Base-by-base conservation (phyloP, 1,140 invertebrate species). In the Drosophila nebulosa region DNA sequence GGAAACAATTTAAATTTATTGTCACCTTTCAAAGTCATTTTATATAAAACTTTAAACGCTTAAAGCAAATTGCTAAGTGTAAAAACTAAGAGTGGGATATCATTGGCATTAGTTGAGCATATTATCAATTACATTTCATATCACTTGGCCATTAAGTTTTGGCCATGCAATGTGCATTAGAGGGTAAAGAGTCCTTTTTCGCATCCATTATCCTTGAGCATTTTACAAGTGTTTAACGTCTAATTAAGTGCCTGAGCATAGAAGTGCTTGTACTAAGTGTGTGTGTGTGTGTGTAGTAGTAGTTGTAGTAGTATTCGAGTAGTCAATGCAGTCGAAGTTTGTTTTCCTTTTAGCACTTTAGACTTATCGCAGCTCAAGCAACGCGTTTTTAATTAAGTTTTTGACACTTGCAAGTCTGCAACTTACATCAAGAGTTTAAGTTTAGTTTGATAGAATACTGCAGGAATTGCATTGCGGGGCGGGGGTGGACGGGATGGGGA, bases 191-290 rank as follows among this genome's bases (percentile, higher is more conserved):
- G 61, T 46, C 53, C 66, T 60, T 61, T 63, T 62, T 75, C 78
- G 70, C 62, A 78, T 75, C 81, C 81, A 86, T 86, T 86, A 86
- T 86, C 81, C 83, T 68, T 67, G 81, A 86, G 81, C 63, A 69
- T 86, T 88, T 84, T 86, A 86, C 81, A 86, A 86, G 81, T 86
- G 81, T 86, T 86, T 86, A 86, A 81, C 81, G 67, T 88, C 83
- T 86, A 86, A 86, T 86, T 86, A 86, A 86, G 83, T 86, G 83
- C 74, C 83, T 88, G 81, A 55, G 78, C 66, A 55, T 69, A 74
- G 79, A 69, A 80, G 80, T 63, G 79, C 69, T 46, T 46, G 39
- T 46, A 21, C 16, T 21, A 21, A 46, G 39, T 21, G 24, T 63
- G 46, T 12, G 39, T 50, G 22, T 39, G 18, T 42, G 46, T 3